Evolutionary conservation across 2,113 vertebrate species (phyloP), one percentile per base, ranked within the genome.

Genomic region (Sula dactylatra): DNA sequence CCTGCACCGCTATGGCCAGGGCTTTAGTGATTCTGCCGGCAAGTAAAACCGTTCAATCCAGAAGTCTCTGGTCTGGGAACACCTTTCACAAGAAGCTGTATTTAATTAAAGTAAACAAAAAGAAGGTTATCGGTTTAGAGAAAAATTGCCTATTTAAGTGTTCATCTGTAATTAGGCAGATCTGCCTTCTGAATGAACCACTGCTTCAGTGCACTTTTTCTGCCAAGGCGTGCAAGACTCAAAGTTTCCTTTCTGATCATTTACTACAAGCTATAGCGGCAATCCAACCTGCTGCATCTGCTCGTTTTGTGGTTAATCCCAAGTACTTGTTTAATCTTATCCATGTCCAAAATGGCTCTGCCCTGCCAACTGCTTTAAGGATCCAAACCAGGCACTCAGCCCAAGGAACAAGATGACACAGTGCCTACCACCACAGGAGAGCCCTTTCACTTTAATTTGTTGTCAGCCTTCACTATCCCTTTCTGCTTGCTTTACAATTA

Each of bases 1-100:
- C 17, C 36, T 40, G 65, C 18, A 90, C 9, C 0, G 0, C 61
- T 66, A 32, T 0, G 2, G 52, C 42, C 72, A 74, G 1, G 4
- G 42, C 49, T 58, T 61, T 45, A 76, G 38, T 9, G 32, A 72
- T 44, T 69, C 74, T 66, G 19, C 8, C 50, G 36, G 34, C 29
- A 85, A 84, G 25, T 6, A 73, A 89, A 89, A 69, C 11, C 9
- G 42, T 27, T 56, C 50, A 44, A 32, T 74, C 66, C 38, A 52
- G 11, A 90, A 85, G 29, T 32, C 24, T 64, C 62, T 69, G 34
- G 70, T 45, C 56, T 92, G 34, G 44, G 24, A 97, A 16, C 8
- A 58, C 10, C 49, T 61, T 85, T 55, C 61, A 72, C 11, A 12
- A 92, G 66, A 82, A 90, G 11, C 11, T 6, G 9, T 19, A 49